Percentiles rank a stretch among this genome's conserved stretches.
These are phyloP conservation scores for Ardeotis arabs DNA, from an alignment of 2,113 vertebrate genomes.

Conservation along the genomic window DNA sequence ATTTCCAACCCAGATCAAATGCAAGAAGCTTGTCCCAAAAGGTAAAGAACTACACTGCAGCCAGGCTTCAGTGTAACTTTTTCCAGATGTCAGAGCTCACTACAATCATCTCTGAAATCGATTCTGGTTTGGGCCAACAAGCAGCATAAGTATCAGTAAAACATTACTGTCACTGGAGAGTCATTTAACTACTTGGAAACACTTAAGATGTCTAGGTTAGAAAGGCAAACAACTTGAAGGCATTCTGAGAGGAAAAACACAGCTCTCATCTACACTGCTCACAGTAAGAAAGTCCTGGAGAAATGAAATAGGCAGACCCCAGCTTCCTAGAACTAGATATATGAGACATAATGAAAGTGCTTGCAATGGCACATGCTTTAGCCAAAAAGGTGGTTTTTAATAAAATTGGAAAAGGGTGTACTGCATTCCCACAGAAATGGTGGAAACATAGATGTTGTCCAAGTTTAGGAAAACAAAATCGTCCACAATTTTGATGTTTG, in stretches of 20 bases:
- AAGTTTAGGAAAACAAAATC: conserved; percentile 66
- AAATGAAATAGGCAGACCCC: conserved; percentile 2
- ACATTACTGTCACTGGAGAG: not conserved
- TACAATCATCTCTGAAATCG: not conserved
- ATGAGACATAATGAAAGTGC: conserved; percentile 29
- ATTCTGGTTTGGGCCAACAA: conserved; percentile 10
- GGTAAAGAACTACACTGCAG: conserved; percentile 13
- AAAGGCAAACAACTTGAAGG: conserved; percentile 12
- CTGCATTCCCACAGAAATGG: conserved; percentile 64
- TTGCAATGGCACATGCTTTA: not conserved
- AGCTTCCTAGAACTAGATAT: conserved; percentile 61
- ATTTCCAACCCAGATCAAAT: conserved; percentile 19
- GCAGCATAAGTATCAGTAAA: not conserved
- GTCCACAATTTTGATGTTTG: conserved; percentile 62
- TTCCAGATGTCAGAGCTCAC: conserved; percentile 27
- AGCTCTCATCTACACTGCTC: not conserved
- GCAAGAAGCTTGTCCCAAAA: conserved; percentile 36
- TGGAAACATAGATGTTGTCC: conserved; percentile 65
- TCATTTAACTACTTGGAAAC: conserved; percentile 25
- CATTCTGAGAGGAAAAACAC: not conserved
- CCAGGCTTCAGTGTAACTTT: not conserved
- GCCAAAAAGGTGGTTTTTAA: conserved; percentile 69
- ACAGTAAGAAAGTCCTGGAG: not conserved
- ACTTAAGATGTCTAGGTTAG: conserved; percentile 15
- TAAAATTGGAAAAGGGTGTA: conserved; percentile 55